These are phyloP conservation scores for Knipowitschia caucasica DNA, from an alignment of 2,797 vertebrate species.

Conservation along the genomic window DNA sequence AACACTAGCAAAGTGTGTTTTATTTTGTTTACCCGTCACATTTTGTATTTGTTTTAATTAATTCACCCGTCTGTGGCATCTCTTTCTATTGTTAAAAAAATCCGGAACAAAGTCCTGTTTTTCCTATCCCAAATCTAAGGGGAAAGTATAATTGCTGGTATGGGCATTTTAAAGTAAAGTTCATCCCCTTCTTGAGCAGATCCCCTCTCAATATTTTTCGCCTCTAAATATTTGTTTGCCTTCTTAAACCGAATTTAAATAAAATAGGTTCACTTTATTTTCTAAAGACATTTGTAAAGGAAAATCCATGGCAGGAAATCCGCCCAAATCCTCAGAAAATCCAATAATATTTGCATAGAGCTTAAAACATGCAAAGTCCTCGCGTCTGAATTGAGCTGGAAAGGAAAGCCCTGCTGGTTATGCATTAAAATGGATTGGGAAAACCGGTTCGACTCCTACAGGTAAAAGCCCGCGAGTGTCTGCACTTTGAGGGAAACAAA, in stretches of 20 bases:
- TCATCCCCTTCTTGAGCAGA: slow-evolving; percentile 58
- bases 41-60: too few relatives aligned
- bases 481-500: slow-evolving; percentile 66
- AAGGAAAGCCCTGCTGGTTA: slow-evolving; percentile 79
- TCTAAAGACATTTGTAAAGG: slow-evolving; percentile 82
- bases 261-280: slow-evolving; percentile 82
- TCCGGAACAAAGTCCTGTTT: slow-evolving; percentile 31
- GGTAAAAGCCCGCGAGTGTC: slow-evolving; percentile 71
- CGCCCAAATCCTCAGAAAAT: slow-evolving; percentile 82
- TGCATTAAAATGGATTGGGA: slow-evolving; percentile 81
- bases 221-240: slow-evolving; percentile 79
- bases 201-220: slow-evolving; percentile 75
- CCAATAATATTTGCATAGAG: slow-evolving; percentile 85
- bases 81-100: background rate
- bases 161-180: slow-evolving; percentile 56
- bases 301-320: slow-evolving; percentile 80
- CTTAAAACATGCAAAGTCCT: slow-evolving; percentile 84
- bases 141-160: slow-evolving; percentile 46
- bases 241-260: slow-evolving; percentile 77
- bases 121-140: slow-evolving; percentile 38
- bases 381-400: slow-evolving; percentile 80
- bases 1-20: too few relatives aligned
- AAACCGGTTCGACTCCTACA: slow-evolving; percentile 77
- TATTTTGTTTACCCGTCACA: too few relatives aligned
- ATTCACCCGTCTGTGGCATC: too few relatives aligned